Percentiles rank a stretch among this genome's conserved stretches.
Conservation (phyloP, 2,888 invertebrate genomes). For the Azorinus chamasolen region DNA sequence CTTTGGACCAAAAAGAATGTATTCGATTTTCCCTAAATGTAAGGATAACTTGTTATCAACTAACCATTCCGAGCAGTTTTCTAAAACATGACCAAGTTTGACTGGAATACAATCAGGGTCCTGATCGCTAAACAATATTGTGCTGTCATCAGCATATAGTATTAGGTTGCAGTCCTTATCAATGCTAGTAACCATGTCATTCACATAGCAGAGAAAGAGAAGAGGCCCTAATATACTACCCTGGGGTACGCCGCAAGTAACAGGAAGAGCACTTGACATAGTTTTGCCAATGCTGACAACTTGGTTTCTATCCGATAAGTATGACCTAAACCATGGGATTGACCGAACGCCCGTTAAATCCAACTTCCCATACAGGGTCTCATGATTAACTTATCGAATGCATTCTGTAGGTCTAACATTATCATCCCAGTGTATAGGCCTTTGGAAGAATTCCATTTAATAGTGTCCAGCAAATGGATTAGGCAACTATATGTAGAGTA, state of each 20-base stretch:
- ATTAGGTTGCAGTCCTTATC: no score
- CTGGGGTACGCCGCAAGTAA: conserved; percentile 30
- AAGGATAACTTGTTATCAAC: conserved; percentile 30
- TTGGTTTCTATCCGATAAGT: conserved; percentile 10
- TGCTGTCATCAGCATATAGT: no score
- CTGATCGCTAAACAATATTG: no score
- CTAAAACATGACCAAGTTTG: conserved; percentile 14
- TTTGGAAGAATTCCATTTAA: conserved; percentile 23
- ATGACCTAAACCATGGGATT: conserved; percentile 13
- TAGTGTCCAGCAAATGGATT: conserved; percentile 17
- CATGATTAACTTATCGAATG: conserved; percentile 23
- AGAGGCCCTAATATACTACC: conserved; percentile 19
- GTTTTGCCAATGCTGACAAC: conserved; percentile 4
- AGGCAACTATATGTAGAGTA: conserved; percentile 23
- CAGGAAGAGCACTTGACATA: background rate
- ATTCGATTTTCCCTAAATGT: conserved; percentile 31
- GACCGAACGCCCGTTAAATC: conserved; percentile 2
- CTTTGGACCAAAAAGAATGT: conserved; percentile 16
- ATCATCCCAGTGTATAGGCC: conserved; percentile 31
- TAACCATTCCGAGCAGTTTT: conserved; percentile 21
- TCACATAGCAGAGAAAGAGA: no score
- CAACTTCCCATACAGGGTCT: conserved; percentile 8
- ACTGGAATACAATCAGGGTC: conserved; percentile 19
- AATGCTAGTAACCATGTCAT: no score
- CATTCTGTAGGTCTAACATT: conserved; percentile 20